Base-by-base conservation (phyloP, 2,888 invertebrate genomes). In the Drosophila aldrichi region DNA sequence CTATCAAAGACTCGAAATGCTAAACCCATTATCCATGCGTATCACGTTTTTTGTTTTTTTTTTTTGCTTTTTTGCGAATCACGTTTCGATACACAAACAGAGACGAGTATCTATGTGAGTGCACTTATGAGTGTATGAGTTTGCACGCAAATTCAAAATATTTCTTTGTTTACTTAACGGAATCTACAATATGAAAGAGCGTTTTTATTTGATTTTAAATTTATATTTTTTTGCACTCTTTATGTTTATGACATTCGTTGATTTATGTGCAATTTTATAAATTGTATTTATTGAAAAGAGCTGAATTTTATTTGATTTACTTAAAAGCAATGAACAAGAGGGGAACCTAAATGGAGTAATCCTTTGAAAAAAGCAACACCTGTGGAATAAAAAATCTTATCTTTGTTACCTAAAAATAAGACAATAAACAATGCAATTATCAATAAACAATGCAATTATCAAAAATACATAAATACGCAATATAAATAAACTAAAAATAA, bases 21-120 rank as follows among this genome's bases (percentile, higher is more conserved):
- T 29, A 57, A 69, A 56, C 44, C 32, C 46, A 68, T 85, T 79
- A 71, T 69, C 74, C 74, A 85, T 76, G 74, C 81, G 69, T 29
- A 74, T 74, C 89, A 89, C 90, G 89, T 88, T 89, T 89, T 52
- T 70, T 62, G 71, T 90, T 89, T 29, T 8, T 29, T 8, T 90
- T 89, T 29, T 8, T 29, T 8, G 7, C 8, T 29, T 29, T 29
- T 52, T 73, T 58, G 75, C 77, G 49, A 84, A 88, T 81, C 90
- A 89, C 88, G 86, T 84, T 88, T 85, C 64, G 65, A 57, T 56
- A 63, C 62, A 40, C 62, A 81, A 74, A 74, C 68, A 64, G 34
- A 66, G 38, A 44, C 74, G 49, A 49, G 40, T 58, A 48, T 59
- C 73, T 55, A 55, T 77, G 57, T 65, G 64, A 64, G 66, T 70